These are phyloP conservation scores for Tuta absoluta DNA, from an alignment of 2,888 invertebrate genomes.

Conservation along the genomic window DNA sequence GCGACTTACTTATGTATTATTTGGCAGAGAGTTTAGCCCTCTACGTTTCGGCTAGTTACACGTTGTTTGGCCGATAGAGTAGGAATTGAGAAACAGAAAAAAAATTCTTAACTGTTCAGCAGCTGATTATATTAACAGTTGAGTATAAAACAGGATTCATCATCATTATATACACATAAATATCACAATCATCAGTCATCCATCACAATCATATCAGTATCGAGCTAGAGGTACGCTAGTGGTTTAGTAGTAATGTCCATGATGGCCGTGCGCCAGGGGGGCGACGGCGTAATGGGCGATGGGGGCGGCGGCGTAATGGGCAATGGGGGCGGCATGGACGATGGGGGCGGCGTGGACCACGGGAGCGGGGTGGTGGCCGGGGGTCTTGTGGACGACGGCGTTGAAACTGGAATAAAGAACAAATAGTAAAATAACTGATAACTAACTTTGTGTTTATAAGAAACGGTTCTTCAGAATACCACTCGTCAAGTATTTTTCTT, in stretches of 20 bases:
- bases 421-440: not conserved
- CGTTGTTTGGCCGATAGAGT: constrained; percentile 2
- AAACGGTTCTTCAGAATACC: too few species aligned
- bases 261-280: constrained; percentile 66
- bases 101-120: constrained; percentile 61
- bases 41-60: too few species aligned
- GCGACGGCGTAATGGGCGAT: constrained; percentile 52
- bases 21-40: too few species aligned
- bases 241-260: constrained; percentile 70
- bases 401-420: constrained; percentile 66
- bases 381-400: constrained; percentile 78
- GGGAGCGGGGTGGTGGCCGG: constrained; percentile 74
- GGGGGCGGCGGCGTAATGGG: constrained; percentile 60
- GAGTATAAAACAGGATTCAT: constrained; percentile 58
- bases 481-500: too few species aligned
- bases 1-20: too few species aligned
- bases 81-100: constrained; percentile 33
- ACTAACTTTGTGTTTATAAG: not conserved
- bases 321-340: constrained; percentile 58
- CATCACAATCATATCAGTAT: constrained; percentile 58
- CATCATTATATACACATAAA: constrained; percentile 76
- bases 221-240: constrained; percentile 44
- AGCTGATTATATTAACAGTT: constrained; percentile 76
- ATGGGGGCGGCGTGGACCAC: constrained; percentile 58
- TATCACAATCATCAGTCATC: constrained; percentile 78